Percentiles rank a stretch among this genome's conserved stretches.
phyloP scores from a whole-genome alignment of 2,113 vertebrate genomes.

The Cyphomyrus plagiostoma region DNA sequence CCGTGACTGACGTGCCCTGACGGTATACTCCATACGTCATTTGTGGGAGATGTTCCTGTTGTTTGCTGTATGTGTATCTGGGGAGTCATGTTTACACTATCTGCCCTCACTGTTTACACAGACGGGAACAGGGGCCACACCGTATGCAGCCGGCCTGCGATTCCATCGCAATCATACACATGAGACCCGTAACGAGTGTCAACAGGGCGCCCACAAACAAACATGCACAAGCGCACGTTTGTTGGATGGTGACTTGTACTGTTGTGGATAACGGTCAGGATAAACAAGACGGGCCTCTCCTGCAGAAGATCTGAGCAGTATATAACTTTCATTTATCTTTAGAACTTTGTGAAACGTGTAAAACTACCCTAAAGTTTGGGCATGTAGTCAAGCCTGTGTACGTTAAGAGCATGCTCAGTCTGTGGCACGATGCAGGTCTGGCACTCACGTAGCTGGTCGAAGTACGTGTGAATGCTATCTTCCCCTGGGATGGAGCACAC shows the following conservation, averaged over 20 bases:
- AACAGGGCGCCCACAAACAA: background rate
- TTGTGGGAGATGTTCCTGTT: background rate
- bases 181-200: constrained; percentile 8
- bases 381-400: background rate
- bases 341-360: background rate
- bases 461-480: constrained; percentile 70
- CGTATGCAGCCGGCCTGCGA: constrained; percentile 6
- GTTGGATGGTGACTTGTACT: background rate
- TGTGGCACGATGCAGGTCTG: background rate
- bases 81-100: constrained; percentile 30
- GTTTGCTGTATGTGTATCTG: constrained; percentile 9
- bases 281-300: background rate
- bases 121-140: constrained; percentile 28
- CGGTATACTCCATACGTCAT: background rate
- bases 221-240: background rate
- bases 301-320: background rate
- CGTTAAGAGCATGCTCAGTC: background rate
- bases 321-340: background rate
- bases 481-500: constrained; percentile 66
- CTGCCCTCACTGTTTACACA: constrained; percentile 37
- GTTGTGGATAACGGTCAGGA: background rate
- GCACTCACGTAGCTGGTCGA: constrained; percentile 71
- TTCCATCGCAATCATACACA: constrained; percentile 25
- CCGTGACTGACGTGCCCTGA: background rate
- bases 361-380: background rate